Evolutionary conservation across 1,140 invertebrate genomes (phyloP), one percentile per base, ranked within the genome.

Genomic region (Dreissena rostriformis): DNA sequence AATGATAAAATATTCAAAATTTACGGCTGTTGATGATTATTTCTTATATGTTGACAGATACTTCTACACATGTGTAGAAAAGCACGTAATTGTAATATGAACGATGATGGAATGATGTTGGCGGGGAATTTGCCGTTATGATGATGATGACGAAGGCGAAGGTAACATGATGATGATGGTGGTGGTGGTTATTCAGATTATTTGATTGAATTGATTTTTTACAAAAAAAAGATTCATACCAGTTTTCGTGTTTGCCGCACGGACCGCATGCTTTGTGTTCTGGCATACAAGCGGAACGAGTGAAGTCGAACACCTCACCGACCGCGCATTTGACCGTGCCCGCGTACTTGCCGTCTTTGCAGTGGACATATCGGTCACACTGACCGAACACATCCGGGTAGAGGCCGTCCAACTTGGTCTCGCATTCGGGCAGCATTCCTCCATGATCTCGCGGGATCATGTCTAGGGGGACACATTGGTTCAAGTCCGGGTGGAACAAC

Each of bases 351-450:
- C 85, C 85, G 28, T 19, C 65, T 28, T 71, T 67, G 65, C 85
- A 86, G 17, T 29, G 63, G 29, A 57, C 63, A 75, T 86, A 86
- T 22, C 70, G 28, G 61, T 86, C 65, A 68, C 68, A 79, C 11
- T 73, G 70, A 29, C 76, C 85, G 24, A 78, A 57, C n/a, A 79
- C 85, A 26, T 86, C 85, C 14, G 63, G 63, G 49, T 86, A 80
- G 49, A 68, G 73, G 1, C 85, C 85, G 52, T 86, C 85, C 19
- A n/a, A 14, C 53, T 74, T 71, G 14, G 68, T 75, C 4, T 24
- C 52, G 52, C 85, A 86, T 51, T 79, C 65, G 28, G 80, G 80
- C 85, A 79, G 73, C 75, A 86, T 74, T 24, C 85, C 85, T 14
- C 76, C 76, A 26, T 75, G 61, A 17, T 77, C 70, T 74, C 73